These are phyloP conservation scores for Aviceda subcristata DNA, from an alignment of 2,113 vertebrate species.

Conservation along the genomic window DNA sequence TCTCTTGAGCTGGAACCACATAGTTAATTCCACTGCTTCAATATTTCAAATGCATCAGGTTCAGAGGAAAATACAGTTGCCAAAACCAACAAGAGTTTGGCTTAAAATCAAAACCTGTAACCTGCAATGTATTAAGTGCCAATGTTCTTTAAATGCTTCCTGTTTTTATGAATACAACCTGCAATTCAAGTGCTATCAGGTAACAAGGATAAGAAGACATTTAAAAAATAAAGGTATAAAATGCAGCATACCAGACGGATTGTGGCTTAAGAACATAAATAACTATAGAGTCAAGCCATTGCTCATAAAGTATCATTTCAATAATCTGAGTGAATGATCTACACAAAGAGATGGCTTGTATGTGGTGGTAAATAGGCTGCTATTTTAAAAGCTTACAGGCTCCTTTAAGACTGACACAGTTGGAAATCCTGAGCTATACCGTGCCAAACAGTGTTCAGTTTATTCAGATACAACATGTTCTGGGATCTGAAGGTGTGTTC, in stretches of 20 bases:
- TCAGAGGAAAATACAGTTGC: neutral
- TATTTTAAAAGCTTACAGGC: neutral
- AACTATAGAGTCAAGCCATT: neutral
- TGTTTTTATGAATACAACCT: neutral
- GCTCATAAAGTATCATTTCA: neutral
- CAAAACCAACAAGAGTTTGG: conserved; percentile 42
- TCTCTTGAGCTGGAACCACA: neutral
- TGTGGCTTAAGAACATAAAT: neutral
- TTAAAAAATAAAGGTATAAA: conserved; percentile 10
- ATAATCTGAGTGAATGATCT: neutral
- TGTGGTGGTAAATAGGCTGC: neutral
- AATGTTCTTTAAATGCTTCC: conserved; percentile 33
- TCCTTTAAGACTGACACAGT: neutral
- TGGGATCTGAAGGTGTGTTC: neutral
- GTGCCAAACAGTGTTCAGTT: neutral
- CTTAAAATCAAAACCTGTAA: conserved; percentile 22
- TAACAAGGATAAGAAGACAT: neutral
- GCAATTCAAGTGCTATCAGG: neutral
- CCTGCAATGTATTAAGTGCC: neutral
- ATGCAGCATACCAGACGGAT: neutral
- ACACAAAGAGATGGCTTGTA: neutral
- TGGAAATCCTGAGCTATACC: neutral
- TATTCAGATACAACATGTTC: neutral
- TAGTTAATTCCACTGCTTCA: neutral
- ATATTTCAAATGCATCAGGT: conserved; percentile 23